Base-by-base conservation (phyloP, 2,797 vertebrate genomes). In the Crossoptilon crossoptilon region DNA sequence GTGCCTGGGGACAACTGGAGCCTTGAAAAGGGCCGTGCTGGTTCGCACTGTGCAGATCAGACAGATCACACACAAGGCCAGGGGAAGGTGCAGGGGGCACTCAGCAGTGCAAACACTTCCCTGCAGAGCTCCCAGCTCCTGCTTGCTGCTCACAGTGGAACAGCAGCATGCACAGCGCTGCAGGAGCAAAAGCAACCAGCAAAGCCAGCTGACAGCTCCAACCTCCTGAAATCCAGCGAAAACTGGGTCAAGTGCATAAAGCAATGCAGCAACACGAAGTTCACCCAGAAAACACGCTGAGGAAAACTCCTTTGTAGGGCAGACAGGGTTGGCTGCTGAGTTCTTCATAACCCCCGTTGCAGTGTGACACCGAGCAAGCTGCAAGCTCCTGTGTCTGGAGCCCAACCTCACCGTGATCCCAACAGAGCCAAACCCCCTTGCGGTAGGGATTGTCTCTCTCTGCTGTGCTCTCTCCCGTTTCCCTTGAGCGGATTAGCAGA, bases 11-110 rank as follows among this genome's bases (percentile, higher is more conserved):
- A 39, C 29, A 66, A 14, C 29, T 23, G 62, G 13, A 64, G 62
- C 18, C 62, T 66, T 44, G 11, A 33, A 33, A 58, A 16, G n/a
- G 43, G 12, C 27, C 6, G 6, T 33, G 10, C 43, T 59, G 71
- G 14, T 27, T 29, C 59, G 37, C 37, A 29, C 5, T 15, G 37
- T 9, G 60, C 16, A 9, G 26, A 27, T 63, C 37, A 29, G 51
- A 29, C 51, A 31, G 27, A 53, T 31, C 51, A 53, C 51, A 9
- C 2, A 1, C 1, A 0, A 49, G 29, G 31, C 24, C 1, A 19
- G 9, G 43, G 35, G 58, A 41, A 18, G 35, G 44, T 5, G 27
- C 22, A 23, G 5, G 27, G 41, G 10, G 53, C 17, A 3, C 66
- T 23, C 0, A 0, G 31, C 67, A 48, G 2, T 2, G 29, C 4